Conservation (phyloP, 1,140 invertebrate species). For the Campoletis sonorensis region DNA sequence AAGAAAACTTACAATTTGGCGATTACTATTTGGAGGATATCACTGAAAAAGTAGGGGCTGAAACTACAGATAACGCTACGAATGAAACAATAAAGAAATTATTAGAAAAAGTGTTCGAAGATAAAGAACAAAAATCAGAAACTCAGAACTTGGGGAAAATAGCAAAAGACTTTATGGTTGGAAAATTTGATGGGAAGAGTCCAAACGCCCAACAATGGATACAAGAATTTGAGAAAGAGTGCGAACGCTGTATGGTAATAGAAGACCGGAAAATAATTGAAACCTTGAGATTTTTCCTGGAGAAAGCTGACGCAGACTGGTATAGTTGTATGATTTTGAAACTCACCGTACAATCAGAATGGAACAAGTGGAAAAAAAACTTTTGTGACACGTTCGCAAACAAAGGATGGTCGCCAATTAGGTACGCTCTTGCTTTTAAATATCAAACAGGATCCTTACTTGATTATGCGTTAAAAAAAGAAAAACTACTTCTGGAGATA, state of each 20-base stretch:
- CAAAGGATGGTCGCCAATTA: constrained; percentile 51
- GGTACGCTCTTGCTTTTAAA: constrained; percentile 52
- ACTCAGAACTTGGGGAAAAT: constrained; percentile 39
- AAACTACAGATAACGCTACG: constrained; percentile 47
- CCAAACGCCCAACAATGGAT: constrained; percentile 50
- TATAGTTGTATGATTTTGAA: constrained; percentile 51
- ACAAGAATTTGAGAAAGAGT: constrained; percentile 50
- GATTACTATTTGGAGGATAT: not conserved
- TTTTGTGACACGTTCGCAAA: constrained; percentile 53
- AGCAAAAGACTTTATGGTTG: constrained; percentile 47
- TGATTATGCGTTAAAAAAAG: constrained; percentile 57
- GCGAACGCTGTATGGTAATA: constrained; percentile 41
- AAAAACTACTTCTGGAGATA: constrained; percentile 50
- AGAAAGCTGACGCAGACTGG: constrained; percentile 50
- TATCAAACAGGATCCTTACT: constrained; percentile 52
- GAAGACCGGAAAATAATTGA: constrained; percentile 45
- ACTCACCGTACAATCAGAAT: constrained; percentile 51
- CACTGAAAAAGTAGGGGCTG: not conserved
- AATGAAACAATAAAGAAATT: constrained; percentile 29
- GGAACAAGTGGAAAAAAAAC: constrained; percentile 51
- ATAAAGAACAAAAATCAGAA: constrained; percentile 29
- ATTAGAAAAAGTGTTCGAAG: constrained; percentile 47
- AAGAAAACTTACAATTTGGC: not conserved
- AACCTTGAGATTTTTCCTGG: constrained; percentile 47
- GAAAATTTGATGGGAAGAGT: constrained; percentile 51